These are phyloP conservation scores for Elephas maximus DNA, from an alignment of 2,113 vertebrate genomes.

Conservation along the genomic window DNA sequence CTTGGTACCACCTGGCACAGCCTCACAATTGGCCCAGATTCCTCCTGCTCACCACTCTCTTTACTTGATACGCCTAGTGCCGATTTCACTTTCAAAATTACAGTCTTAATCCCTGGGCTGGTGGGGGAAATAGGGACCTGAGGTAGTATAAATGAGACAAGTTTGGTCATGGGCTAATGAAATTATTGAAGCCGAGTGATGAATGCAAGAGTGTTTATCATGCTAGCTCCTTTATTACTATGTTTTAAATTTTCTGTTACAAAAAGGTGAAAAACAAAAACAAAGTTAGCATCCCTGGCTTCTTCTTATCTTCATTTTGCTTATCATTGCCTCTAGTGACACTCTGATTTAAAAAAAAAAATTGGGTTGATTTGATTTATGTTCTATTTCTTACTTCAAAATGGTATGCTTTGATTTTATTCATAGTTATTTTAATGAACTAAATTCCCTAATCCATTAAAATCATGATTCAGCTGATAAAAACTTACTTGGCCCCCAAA, in stretches of 20 bases:
- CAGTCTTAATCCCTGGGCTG: neutral
- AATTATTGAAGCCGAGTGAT: neutral
- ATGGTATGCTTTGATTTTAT: neutral
- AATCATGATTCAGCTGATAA: constrained; percentile 31
- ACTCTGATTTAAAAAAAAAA: neutral
- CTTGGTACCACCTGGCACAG: neutral
- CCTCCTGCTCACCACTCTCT: neutral
- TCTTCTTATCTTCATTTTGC: constrained; percentile 15
- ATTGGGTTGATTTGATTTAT: constrained; percentile 33
- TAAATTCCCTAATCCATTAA: constrained; percentile 28
- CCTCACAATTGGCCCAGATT: neutral
- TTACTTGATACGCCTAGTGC: neutral
- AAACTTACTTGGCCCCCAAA: constrained; percentile 9
- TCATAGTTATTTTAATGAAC: constrained; percentile 35
- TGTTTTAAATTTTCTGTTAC: constrained; percentile 36
- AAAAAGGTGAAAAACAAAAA: constrained; percentile 8
- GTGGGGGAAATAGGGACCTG: too few relatives aligned
- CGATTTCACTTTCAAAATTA: neutral
- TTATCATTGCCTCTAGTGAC: neutral
- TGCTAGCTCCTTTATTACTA: neutral
- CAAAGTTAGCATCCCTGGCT: neutral
- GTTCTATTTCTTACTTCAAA: constrained; percentile 56
- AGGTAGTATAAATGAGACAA: neutral
- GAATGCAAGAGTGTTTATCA: neutral
- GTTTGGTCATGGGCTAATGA: neutral